These are phyloP conservation scores for Castor canadensis DNA, from an alignment of 2,113 vertebrate genomes.

Conservation along the genomic window DNA sequence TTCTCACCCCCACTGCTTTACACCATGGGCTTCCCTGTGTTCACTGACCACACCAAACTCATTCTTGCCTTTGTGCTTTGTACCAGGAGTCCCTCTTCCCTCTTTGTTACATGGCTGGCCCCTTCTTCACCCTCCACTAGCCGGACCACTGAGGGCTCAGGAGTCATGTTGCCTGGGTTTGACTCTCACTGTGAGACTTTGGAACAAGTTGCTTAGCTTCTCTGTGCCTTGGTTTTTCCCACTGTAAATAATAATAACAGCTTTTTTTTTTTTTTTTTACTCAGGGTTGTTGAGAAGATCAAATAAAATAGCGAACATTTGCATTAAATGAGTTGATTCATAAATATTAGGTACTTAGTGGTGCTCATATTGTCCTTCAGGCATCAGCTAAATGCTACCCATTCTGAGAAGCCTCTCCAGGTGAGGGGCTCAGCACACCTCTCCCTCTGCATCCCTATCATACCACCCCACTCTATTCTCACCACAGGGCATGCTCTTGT, in stretches of 20 bases:
- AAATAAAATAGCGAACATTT: too few species aligned
- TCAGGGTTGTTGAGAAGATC: background rate
- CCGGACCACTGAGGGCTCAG: background rate
- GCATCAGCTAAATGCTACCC: background rate
- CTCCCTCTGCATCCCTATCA: background rate
- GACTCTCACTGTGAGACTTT: background rate
- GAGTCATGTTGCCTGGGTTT: background rate
- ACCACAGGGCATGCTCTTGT: background rate
- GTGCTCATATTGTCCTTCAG: background rate
- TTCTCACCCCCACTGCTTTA: background rate
- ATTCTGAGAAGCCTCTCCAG: background rate
- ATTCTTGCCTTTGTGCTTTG: background rate
- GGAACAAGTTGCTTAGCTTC: background rate
- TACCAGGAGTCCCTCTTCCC: background rate
- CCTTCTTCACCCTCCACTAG: background rate
- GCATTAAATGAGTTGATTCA: background rate
- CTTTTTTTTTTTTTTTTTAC: too few species aligned
- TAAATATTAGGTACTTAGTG: background rate
- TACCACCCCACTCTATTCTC: background rate
- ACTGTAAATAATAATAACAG: background rate
- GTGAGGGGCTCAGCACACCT: too few species aligned
- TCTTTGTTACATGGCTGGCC: background rate
- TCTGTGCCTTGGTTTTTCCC: background rate
- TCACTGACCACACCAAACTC: rapidly evolving
- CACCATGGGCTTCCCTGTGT: background rate